Percentiles rank a stretch among this genome's conserved stretches.
phyloP scores from a whole-genome alignment of 2,888 invertebrate genomes.

The Diogma glabrata region DNA sequence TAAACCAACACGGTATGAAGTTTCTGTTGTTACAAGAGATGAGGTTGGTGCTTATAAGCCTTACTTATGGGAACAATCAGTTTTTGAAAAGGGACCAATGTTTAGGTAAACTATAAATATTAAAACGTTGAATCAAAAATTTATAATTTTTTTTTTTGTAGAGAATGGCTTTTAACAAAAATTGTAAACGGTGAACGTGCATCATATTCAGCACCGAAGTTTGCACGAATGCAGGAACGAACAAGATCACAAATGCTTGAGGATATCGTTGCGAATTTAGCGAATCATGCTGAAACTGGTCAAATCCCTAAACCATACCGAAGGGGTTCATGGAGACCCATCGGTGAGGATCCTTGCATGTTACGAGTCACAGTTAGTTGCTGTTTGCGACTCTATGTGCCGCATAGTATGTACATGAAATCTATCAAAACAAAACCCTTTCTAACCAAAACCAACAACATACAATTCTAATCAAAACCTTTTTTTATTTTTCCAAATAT shows the following conservation, averaged over 20 bases:
- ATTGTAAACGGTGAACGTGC: slow-evolving; percentile 90
- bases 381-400: slow-evolving; percentile 36
- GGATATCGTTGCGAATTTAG: slow-evolving; percentile 85
- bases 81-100: slow-evolving; percentile 90
- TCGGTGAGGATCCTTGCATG: slow-evolving; percentile 42
- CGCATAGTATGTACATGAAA: slow-evolving; percentile 34
- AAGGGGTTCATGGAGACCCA: slow-evolving; percentile 86
- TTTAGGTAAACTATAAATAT: slow-evolving; percentile 52
- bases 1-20: slow-evolving; percentile 79
- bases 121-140: background rate
- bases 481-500: too few relatives aligned
- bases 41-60: slow-evolving; percentile 94
- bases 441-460: too few relatives aligned
- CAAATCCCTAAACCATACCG: slow-evolving; percentile 92
- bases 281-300: slow-evolving; percentile 89
- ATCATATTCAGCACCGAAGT: slow-evolving; percentile 88
- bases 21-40: slow-evolving; percentile 85
- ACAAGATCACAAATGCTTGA: slow-evolving; percentile 90
- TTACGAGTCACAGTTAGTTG: slow-evolving; percentile 26
- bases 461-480: too few relatives aligned
- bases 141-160: slow-evolving; percentile 22
- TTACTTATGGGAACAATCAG: slow-evolving; percentile 89
- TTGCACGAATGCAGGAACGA: slow-evolving; percentile 88
- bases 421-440: slow-evolving; percentile 4
- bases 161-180: slow-evolving; percentile 86